phyloP scores from a whole-genome alignment of 2,797 vertebrate species.

The Enteromius thamalakanensis region DNA sequence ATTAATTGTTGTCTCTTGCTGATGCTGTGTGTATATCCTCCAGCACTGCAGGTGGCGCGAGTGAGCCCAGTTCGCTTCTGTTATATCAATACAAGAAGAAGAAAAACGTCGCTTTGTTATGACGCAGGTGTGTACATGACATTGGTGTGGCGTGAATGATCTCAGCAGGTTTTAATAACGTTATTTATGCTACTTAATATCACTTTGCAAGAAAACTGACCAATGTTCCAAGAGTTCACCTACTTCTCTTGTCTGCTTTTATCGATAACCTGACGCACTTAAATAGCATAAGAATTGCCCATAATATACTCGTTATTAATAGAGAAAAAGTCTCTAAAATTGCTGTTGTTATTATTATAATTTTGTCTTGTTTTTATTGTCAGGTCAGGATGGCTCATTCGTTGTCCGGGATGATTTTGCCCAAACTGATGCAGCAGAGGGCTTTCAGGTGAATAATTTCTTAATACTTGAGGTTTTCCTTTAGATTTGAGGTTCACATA shows the following conservation, averaged over 20 bases:
- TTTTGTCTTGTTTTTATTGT: background rate
- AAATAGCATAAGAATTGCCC: background rate
- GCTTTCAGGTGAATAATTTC: slow-evolving; percentile 72
- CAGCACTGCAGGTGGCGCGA: slow-evolving; percentile 3
- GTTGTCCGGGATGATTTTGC: slow-evolving; percentile 11
- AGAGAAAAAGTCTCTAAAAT: background rate
- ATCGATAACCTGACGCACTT: too few relatives aligned
- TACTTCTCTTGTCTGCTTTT: background rate
- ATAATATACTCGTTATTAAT: background rate
- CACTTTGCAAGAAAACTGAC: background rate
- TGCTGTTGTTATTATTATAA: background rate
- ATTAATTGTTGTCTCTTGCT: background rate
- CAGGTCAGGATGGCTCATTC: slow-evolving; percentile 51
- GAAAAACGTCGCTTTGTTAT: background rate
- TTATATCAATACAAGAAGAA: too few relatives aligned
- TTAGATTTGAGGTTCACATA: background rate
- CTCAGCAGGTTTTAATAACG: background rate
- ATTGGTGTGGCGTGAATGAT: slow-evolving; percentile 31
- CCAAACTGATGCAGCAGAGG: slow-evolving; percentile 59
- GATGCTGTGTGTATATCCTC: background rate
- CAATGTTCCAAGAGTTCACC: background rate
- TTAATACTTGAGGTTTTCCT: background rate
- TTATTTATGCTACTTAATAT: background rate
- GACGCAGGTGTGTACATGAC: slow-evolving; percentile 23
- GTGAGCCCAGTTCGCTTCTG: background rate